A percentile compares a stretch with the other conserved stretches of the same genome.
Conservation (phyloP, 2,888 invertebrate species). For the Ditula angustiorana region DNA sequence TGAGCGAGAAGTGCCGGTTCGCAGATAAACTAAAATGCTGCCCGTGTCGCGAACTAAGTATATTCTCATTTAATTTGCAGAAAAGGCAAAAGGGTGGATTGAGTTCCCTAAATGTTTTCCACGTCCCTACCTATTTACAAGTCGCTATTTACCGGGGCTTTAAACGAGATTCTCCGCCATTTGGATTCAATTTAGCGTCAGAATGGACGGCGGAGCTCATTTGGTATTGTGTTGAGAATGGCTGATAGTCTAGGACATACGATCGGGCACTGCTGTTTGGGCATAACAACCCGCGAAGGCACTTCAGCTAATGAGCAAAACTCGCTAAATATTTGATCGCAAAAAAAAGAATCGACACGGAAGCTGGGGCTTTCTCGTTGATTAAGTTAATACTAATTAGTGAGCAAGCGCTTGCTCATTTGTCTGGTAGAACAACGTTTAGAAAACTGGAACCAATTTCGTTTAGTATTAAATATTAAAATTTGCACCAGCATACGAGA, state of each 20-base stretch:
- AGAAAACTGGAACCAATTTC: too few species aligned
- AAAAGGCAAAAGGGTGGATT: conserved; percentile 75
- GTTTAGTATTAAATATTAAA: too few species aligned
- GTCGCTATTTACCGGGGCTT: conserved; percentile 72
- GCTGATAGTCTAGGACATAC: background rate
- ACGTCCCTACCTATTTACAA: conserved; percentile 77
- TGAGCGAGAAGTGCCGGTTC: conserved; percentile 39
- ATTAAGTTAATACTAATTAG: too few species aligned
- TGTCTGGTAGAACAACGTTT: background rate
- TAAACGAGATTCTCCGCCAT: conserved; percentile 68
- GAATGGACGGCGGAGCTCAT: conserved; percentile 73
- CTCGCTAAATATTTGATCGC: conserved; percentile 9
- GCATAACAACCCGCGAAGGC: background rate
- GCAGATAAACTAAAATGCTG: conserved; percentile 46
- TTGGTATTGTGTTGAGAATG: conserved; percentile 50
- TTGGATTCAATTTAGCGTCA: conserved; percentile 80
- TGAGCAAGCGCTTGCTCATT: background rate
- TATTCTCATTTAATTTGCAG: conserved; percentile 75
- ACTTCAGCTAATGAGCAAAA: conserved; percentile 18
- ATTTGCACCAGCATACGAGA: too few species aligned
- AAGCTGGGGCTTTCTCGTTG: background rate
- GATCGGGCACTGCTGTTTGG: background rate
- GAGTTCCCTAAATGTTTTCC: conserved; percentile 69
- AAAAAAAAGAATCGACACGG: conserved; percentile 1
- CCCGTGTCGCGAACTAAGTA: conserved; percentile 52